phyloP scores from a whole-genome alignment of 37 sponge, comb jelly and placozoan species.

The Eunapius fragilis region DNA sequence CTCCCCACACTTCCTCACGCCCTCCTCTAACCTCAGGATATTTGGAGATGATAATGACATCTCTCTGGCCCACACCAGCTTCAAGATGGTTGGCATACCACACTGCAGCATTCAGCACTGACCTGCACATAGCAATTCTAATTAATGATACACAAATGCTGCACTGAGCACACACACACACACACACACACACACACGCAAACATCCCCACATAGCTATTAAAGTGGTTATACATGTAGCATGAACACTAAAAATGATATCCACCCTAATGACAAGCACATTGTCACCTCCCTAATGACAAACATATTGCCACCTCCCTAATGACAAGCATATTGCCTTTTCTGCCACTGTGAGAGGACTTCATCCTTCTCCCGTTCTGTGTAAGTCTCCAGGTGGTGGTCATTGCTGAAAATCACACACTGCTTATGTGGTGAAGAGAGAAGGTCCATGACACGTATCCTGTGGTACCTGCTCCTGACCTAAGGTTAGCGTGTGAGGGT shows the following conservation, averaged over 20 bases:
- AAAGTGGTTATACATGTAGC: not conserved
- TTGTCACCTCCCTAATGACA: slow-evolving; percentile 38
- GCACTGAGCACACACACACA: slow-evolving; percentile 10
- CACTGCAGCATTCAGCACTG: slow-evolving; percentile 14
- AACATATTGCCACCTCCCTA: slow-evolving; percentile 37
- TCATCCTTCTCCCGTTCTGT: slow-evolving; percentile 11
- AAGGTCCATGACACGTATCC: not conserved
- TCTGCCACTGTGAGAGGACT: slow-evolving; percentile 42
- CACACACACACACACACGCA: not conserved
- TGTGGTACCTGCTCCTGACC: slow-evolving; percentile 8
- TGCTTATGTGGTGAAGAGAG: slow-evolving; percentile 16
- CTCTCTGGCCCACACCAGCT: not conserved
- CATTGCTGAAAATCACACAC: slow-evolving; percentile 64
- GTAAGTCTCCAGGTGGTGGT: slow-evolving; percentile 56
- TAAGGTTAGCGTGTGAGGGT: too few relatives aligned
- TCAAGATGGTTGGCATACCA: slow-evolving; percentile 68
- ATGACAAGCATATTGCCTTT: too few relatives aligned
- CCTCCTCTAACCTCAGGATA: slow-evolving; percentile 13
- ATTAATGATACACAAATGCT: not conserved
- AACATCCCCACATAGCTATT: not conserved
- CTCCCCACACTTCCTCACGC: not conserved
- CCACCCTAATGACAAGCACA: too few relatives aligned
- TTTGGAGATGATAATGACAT: slow-evolving; percentile 32
- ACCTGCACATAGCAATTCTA: slow-evolving; percentile 10
- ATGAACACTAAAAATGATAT: too few relatives aligned